A percentile compares a stretch with the other conserved stretches of the same genome.
These are phyloP conservation scores for Rosalia funebris DNA, from an alignment of 2,888 invertebrate genomes.

Conservation along the genomic window DNA sequence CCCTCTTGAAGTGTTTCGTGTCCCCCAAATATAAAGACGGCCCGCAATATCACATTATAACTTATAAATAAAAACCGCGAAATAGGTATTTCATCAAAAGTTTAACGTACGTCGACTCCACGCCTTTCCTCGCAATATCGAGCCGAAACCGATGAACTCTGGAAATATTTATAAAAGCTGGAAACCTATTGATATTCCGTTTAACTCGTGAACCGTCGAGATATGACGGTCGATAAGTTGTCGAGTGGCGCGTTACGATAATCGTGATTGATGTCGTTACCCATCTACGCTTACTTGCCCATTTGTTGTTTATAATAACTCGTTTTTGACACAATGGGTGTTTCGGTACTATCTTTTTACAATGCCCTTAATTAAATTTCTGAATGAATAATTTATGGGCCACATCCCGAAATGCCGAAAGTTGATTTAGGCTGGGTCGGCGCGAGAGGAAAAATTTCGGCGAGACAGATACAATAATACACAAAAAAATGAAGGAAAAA, in stretches of 20 bases:
- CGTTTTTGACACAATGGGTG: constrained; percentile 20
- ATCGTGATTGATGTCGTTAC: constrained; percentile 32
- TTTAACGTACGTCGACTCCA: background rate
- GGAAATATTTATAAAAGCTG: constrained; percentile 5
- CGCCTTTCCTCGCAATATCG: background rate
- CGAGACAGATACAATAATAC: too few relatives aligned
- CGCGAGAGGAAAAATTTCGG: constrained; percentile 4
- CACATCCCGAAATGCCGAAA: constrained; percentile 11
- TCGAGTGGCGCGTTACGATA: constrained; percentile 32
- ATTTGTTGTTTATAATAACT: constrained; percentile 17
- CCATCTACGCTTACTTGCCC: constrained; percentile 5
- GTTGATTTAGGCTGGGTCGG: constrained; percentile 2
- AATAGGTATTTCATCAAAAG: background rate
- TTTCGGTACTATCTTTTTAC: constrained; percentile 13
- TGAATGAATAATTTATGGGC: constrained; percentile 11
- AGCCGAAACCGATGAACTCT: constrained; percentile 1
- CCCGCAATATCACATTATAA: too few relatives aligned
- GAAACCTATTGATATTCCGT: constrained; percentile 16
- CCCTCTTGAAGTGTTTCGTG: too few relatives aligned
- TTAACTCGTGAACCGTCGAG: constrained; percentile 1
- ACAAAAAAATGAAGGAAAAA: too few relatives aligned
- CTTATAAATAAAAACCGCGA: background rate
- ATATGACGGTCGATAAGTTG: constrained; percentile 22
- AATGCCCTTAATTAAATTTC: constrained; percentile 18
- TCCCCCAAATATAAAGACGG: too few relatives aligned